Evolutionary conservation across 2,113 vertebrate species (phyloP), one percentile per base, ranked within the genome.

Genomic region (Alaudala cheleensis): DNA sequence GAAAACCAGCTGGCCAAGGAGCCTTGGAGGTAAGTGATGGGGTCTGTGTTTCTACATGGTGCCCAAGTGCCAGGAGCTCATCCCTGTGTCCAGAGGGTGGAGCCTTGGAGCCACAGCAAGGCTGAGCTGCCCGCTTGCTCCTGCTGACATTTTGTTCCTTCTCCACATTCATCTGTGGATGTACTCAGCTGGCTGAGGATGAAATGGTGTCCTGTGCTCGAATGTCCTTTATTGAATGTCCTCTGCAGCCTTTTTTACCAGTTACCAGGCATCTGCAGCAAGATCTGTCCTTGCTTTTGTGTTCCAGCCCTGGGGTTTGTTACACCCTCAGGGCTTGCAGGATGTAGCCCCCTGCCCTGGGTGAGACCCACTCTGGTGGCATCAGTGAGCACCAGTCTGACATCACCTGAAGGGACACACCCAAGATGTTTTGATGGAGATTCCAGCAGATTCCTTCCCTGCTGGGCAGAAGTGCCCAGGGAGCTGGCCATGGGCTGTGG

Each of bases 81-180:
- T 18, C 20, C 33, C 26, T 23, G 6, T 50, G 13, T 40, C 11
- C 60, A 23, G 56, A 65, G 54, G 10, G 6, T 42, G 29, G 12
- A 37, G 10, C 12, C 14, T 22, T 15, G 45, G 45, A 45, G 79
- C 29, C n/a, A 25, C 45, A 19, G 50, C 45, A 74, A 66, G n/a
- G 45, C 50, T 73, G 90, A 47, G 61, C 76, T 87, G 67, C 37
- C 40, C 0, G 0, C 0, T 8, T 51, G 56, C 19, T 60, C 17
- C 2, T 64, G 50, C 12, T 50, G 25, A 5, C 29, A 44, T 60
- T 65, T 53, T 53, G 6, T 62, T 28, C 24, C 22, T 66, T 37
- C 40, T 56, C 70, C 0, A 0, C 40, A 31, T 47, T 58, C 44
- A 58, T 18, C 19, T 21, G 49, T 3, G 2, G 39, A 42, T 28